These are phyloP conservation scores for Chunga burmeisteri DNA, from an alignment of 2,113 vertebrate genomes.

Conservation along the genomic window DNA sequence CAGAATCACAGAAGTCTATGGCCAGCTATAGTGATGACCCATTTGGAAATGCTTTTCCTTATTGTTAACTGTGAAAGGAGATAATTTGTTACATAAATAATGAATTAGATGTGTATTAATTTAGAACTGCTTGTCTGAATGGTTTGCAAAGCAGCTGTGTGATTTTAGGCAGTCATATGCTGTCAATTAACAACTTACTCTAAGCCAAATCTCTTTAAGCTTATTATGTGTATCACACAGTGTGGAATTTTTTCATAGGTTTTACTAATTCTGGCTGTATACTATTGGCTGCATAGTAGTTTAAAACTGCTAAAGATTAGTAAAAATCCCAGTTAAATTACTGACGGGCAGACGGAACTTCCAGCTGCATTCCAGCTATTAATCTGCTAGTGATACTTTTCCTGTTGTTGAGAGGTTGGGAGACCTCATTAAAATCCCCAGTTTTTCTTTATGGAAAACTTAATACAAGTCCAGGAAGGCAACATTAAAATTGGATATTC, in stretches of 20 bases:
- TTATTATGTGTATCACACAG: conserved; percentile 28
- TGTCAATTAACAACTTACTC: conserved; percentile 52
- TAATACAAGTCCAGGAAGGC: neutral
- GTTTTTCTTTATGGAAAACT: neutral
- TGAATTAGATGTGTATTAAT: conserved; percentile 63
- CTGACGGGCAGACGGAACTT: neutral
- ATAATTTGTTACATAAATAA: conserved; percentile 70
- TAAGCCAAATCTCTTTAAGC: conserved; percentile 48
- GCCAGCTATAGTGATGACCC: conserved; percentile 19
- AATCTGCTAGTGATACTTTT: conserved; percentile 30
- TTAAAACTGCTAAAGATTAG: conserved; percentile 32
- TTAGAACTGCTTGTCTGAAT: conserved; percentile 53
- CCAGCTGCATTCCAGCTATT: neutral
- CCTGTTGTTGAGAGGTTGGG: neutral
- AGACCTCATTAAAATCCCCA: neutral
- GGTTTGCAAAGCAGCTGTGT: conserved; percentile 44
- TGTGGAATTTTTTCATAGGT: conserved; percentile 39
- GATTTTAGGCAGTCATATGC: conserved; percentile 56
- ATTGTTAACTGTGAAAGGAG: conserved; percentile 53
- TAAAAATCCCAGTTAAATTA: conserved; percentile 34
- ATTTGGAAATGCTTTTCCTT: conserved; percentile 36
- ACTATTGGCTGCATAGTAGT: neutral
- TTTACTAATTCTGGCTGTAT: conserved; percentile 30
- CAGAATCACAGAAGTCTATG: neutral
- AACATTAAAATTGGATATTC: neutral